Percentiles rank a stretch among this genome's conserved stretches.
phyloP scores from a whole-genome alignment of 2,888 invertebrate species.

The Trilocha varians region DNA sequence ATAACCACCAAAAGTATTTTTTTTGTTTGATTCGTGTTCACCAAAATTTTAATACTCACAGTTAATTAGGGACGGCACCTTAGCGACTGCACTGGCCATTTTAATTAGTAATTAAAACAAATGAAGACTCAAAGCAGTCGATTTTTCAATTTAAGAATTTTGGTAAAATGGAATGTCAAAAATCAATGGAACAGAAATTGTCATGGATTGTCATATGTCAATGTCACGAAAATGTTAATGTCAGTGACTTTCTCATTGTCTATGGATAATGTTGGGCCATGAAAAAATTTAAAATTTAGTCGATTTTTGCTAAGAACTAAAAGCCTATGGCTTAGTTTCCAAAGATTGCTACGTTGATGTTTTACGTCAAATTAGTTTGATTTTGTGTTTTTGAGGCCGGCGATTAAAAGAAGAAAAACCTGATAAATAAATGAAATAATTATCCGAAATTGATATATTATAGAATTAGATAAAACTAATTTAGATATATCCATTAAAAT shows the following conservation, averaged over 20 bases:
- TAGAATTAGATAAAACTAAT: not conserved
- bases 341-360: slow-evolving; percentile 44
- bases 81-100: slow-evolving; percentile 58
- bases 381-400: slow-evolving; percentile 23
- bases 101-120: slow-evolving; percentile 39
- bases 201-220: slow-evolving; percentile 7
- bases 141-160: slow-evolving; percentile 37
- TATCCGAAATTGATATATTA: not conserved
- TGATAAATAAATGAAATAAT: not conserved
- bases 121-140: slow-evolving; percentile 25
- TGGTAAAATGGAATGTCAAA: slow-evolving; percentile 12
- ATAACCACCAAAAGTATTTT: slow-evolving; percentile 13
- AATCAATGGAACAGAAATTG: not conserved
- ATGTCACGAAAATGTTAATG: no score
- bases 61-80: slow-evolving; percentile 47
- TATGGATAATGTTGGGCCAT: not conserved
- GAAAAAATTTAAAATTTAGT: slow-evolving; percentile 6
- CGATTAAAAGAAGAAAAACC: slow-evolving; percentile 4
- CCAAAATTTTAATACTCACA: slow-evolving; percentile 40
- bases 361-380: slow-evolving; percentile 38
- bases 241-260: no score
- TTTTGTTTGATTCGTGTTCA: not conserved
- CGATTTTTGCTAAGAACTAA: not conserved
- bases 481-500: slow-evolving; percentile 9
- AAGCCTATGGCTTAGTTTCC: not conserved